Evolutionary conservation across 2,797 vertebrate genomes (phyloP).

Genomic region (Petrocephalus schoutedeni): DNA sequence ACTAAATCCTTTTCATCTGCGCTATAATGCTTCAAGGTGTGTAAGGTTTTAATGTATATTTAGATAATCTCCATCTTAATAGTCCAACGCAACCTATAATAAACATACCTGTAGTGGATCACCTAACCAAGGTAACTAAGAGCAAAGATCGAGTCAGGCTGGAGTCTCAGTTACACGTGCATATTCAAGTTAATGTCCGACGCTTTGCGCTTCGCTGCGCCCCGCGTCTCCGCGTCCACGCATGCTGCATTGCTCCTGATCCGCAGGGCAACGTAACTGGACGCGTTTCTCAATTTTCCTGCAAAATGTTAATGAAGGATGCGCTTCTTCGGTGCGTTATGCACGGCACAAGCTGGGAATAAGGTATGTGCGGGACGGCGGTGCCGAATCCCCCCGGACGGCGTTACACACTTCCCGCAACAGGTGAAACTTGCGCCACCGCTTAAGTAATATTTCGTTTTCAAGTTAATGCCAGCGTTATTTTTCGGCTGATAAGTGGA

Average conservation of each 20-base stretch:
- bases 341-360: not conserved
- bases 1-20: not conserved
- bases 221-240: not conserved
- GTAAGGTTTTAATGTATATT: not conserved
- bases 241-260: not conserved
- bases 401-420: not conserved
- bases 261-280: not conserved
- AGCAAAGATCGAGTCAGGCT: not conserved
- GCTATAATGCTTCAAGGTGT: not conserved
- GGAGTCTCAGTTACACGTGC: not conserved
- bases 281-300: not conserved
- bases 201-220: too few relatives aligned
- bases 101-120: not conserved
- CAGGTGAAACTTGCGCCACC: slow-evolving; percentile 7
- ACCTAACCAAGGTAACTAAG: not conserved
- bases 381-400: not conserved
- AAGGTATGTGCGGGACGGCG: not conserved
- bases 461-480: not conserved
- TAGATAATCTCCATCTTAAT: not conserved
- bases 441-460: not conserved
- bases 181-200: not conserved
- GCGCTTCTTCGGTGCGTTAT: not conserved
- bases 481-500: not conserved
- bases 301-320: not conserved
- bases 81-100: not conserved